These are phyloP conservation scores for Uria lomvia DNA, from an alignment of 2,113 vertebrate genomes.

Conservation along the genomic window DNA sequence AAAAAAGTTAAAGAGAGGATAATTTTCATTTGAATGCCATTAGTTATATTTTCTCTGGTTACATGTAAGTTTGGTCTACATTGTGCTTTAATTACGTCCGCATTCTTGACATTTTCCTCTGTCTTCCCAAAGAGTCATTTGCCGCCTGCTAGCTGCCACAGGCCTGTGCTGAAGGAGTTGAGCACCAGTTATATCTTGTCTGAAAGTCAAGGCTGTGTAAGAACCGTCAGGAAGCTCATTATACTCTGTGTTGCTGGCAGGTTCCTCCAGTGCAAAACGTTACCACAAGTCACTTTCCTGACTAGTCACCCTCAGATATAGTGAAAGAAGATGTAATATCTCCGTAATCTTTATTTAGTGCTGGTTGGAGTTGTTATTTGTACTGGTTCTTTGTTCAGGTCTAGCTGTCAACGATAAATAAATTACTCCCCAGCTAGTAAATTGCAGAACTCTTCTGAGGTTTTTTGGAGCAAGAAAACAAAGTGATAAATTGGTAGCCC, in stretches of 20 bases:
- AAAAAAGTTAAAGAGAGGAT: not conserved
- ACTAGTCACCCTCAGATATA: not conserved
- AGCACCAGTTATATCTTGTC: not conserved
- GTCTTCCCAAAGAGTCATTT: constrained; percentile 1
- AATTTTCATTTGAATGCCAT: not conserved
- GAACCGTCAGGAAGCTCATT: not conserved
- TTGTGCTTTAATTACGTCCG: not conserved
- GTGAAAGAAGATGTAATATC: not conserved
- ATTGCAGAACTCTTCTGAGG: constrained; percentile 17
- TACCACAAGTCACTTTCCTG: constrained; percentile 29
- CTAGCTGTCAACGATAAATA: constrained; percentile 29
- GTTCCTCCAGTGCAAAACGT: not conserved
- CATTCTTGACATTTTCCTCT: constrained; percentile 3
- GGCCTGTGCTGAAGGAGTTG: not conserved
- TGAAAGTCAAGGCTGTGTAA: not conserved
- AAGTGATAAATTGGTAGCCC: constrained; percentile 44
- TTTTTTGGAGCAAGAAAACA: constrained; percentile 46
- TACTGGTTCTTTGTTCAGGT: constrained; percentile 43
- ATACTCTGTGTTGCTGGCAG: not conserved
- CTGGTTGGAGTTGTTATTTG: constrained; percentile 26
- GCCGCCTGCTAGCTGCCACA: not conserved
- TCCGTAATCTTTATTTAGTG: constrained; percentile 47
- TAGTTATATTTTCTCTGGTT: not conserved
- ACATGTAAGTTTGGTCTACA: not conserved
- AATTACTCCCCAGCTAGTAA: constrained; percentile 48